phyloP scores from a whole-genome alignment of 2,797 vertebrate genomes.

The Amblyraja radiata region DNA sequence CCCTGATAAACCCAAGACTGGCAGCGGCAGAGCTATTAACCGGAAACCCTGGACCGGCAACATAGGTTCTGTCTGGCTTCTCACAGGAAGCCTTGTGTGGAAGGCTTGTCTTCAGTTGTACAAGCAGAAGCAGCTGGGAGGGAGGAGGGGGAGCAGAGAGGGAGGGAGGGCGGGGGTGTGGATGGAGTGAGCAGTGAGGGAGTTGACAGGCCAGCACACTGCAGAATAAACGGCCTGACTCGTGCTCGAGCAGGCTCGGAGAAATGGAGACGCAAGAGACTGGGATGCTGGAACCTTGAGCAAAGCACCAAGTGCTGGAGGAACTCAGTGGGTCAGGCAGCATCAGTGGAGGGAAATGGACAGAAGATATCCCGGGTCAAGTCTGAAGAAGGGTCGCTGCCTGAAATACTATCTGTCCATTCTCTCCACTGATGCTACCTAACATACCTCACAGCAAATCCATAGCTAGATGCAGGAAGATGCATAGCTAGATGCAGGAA shows the following conservation, averaged over 20 bases:
- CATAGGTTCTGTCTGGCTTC: neutral
- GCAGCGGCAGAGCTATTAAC: slow-evolving; percentile 46
- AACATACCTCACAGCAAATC: too few relatives aligned
- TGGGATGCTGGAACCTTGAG: too few relatives aligned
- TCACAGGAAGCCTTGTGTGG: slow-evolving; percentile 57
- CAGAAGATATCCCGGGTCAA: too few relatives aligned
- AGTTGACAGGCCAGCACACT: slow-evolving; percentile 1
- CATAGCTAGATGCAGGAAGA: too few relatives aligned
- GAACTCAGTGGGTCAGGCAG: too few relatives aligned
- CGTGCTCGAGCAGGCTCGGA: neutral
- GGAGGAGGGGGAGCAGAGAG: neutral
- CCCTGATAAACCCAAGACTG: slow-evolving; percentile 64
- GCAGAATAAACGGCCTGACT: neutral
- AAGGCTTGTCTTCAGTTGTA: neutral
- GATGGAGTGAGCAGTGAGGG: neutral
- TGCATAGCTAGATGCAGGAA: too few relatives aligned
- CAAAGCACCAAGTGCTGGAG: too few relatives aligned
- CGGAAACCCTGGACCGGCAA: slow-evolving; percentile 34
- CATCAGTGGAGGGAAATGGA: too few relatives aligned
- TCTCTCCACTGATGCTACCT: too few relatives aligned
- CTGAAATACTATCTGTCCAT: too few relatives aligned
- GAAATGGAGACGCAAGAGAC: too few relatives aligned
- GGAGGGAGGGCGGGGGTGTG: neutral
- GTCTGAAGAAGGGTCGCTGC: too few relatives aligned
- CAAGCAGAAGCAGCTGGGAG: neutral